These are phyloP conservation scores for Hoplodrina ambigua DNA, from an alignment of 2,888 invertebrate genomes.

Conservation along the genomic window DNA sequence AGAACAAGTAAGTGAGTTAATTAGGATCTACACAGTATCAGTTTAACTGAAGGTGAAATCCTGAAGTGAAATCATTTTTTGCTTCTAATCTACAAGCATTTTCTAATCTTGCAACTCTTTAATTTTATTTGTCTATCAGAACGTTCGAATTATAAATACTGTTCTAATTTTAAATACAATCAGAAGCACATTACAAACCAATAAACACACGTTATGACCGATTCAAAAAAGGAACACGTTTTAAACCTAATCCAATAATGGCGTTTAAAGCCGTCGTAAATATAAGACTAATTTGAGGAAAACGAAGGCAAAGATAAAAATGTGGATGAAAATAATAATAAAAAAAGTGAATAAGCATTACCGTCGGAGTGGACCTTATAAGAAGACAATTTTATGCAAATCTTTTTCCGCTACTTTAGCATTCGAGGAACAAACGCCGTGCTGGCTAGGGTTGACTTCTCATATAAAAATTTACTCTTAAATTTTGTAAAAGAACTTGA, in stretches of 20 bases:
- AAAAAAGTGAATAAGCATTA: conserved; percentile 70
- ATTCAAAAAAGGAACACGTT: conserved; percentile 43
- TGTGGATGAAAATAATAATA: conserved; percentile 66
- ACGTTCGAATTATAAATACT: background rate
- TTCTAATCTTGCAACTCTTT: background rate
- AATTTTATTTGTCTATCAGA: background rate
- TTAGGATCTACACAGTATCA: conserved; percentile 26
- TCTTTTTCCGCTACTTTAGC: conserved; percentile 87
- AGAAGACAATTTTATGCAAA: conserved; percentile 89
- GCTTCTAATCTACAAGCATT: background rate
- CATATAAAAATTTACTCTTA: background rate
- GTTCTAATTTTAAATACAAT: background rate
- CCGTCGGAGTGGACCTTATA: conserved; percentile 75
- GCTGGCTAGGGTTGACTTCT: conserved; percentile 69
- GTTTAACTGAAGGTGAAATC: conserved; percentile 23
- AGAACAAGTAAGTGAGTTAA: background rate
- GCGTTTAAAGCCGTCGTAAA: conserved; percentile 47
- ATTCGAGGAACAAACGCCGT: conserved; percentile 80
- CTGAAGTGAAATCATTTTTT: background rate
- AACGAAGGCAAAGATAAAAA: conserved; percentile 59
- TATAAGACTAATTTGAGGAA: conserved; percentile 63
- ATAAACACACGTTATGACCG: conserved; percentile 41
- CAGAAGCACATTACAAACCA: conserved; percentile 22
- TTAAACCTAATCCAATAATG: conserved; percentile 43
- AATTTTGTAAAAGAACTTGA: background rate